Conservation (phyloP, 2,888 invertebrate genomes). For the Clitarchus hookeri region DNA sequence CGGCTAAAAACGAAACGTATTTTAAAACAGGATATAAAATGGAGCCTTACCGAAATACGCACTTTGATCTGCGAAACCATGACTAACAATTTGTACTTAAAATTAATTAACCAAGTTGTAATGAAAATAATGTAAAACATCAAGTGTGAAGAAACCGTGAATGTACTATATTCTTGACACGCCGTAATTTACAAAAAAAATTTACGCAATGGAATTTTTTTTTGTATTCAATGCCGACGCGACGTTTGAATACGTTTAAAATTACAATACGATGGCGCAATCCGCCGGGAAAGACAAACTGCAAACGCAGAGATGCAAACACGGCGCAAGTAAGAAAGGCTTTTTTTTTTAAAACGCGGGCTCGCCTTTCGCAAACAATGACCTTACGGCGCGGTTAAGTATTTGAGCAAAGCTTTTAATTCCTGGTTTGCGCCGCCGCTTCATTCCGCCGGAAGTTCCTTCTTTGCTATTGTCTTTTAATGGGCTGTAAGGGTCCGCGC, state of each 20-base stretch:
- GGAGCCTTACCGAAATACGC: no score
- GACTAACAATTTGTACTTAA: no score
- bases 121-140: no score
- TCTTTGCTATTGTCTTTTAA: slow-evolving; percentile 14
- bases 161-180: no score
- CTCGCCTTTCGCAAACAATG: background rate
- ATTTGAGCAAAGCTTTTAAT: background rate
- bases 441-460: background rate
- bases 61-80: no score
- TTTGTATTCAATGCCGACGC: no score
- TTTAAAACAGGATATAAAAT: no score
- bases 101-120: no score
- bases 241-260: background rate
- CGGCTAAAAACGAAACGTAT: no score
- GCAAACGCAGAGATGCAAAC: background rate
- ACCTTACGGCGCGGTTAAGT: background rate
- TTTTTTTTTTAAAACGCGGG: background rate
- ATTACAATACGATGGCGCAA: background rate
- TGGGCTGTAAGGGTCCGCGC: slow-evolving; percentile 14
- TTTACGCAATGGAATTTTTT: no score
- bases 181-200: no score
- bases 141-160: no score
- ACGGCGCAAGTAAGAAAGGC: background rate
- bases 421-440: background rate
- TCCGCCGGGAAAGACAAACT: background rate